Conservation (phyloP, 2,113 vertebrate species). For the Petroica traversi region DNA sequence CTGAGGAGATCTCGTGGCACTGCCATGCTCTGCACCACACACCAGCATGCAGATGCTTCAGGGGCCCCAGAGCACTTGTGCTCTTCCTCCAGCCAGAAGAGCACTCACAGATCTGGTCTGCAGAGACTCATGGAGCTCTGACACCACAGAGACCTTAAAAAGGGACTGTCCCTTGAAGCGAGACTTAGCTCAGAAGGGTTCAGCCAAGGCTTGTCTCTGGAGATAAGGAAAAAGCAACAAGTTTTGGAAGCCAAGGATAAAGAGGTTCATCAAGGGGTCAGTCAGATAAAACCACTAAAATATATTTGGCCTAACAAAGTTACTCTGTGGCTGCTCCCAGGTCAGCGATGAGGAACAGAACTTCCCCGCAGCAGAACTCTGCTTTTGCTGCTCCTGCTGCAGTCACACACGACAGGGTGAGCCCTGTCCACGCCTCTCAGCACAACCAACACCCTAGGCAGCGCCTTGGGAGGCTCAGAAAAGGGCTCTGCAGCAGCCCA, state of each 20-base stretch:
- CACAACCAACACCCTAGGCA: not conserved
- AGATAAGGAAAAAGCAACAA: not conserved
- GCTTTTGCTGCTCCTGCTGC: not conserved
- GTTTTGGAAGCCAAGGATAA: not conserved
- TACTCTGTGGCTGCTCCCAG: not conserved
- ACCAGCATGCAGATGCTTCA: rapidly evolving
- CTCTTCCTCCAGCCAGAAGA: not conserved
- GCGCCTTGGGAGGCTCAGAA: not conserved
- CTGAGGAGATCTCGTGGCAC: not conserved
- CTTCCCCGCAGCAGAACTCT: not conserved
- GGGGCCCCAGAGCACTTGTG: not conserved
- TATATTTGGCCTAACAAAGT: not conserved
- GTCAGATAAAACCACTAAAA: not conserved
- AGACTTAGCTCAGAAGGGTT: not conserved
- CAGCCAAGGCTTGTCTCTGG: not conserved
- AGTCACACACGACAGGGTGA: rapidly evolving
- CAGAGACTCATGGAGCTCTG: not conserved
- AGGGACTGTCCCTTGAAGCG: not conserved
- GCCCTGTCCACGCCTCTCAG: not conserved
- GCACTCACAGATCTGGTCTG: not conserved
- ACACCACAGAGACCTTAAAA: not conserved
- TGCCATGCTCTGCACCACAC: not conserved
- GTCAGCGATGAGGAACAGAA: not conserved
- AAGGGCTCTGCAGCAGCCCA: not conserved
- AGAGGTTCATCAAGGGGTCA: not conserved